Base-by-base conservation (phyloP, 2,113 vertebrate species). In the Toxostoma redivivum region DNA sequence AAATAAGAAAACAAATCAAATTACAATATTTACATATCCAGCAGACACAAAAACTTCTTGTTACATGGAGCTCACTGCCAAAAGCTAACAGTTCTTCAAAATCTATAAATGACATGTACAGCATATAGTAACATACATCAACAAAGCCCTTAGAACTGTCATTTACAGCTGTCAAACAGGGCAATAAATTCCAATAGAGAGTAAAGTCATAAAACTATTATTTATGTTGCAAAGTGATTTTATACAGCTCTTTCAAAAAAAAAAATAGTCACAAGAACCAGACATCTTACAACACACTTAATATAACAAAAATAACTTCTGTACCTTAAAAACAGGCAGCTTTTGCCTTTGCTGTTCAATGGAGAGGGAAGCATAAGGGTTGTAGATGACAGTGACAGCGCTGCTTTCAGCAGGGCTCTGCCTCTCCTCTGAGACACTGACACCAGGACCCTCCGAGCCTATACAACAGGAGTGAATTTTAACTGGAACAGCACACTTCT, bases 311-410 rank as follows among this genome's bases (percentile, higher is more conserved):
- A 92, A 58, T 30, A 77, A 72, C 16, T 81, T 27, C 6, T 15
- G 8, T 98, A 99, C 99, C 99, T 99, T 99, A 96, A 99, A 99
- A 78, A 99, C 98, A 0, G 99, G 99, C 53, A 99, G 98, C 80
- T 99, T 99, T 98, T 99, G 99, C 60, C 99, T 98, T 88, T 99
- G 99, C 47, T 99, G 99, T 92, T 99, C 99, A 80, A 99, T 98
- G 38, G 99, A 99, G 76, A 99, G 98, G 27, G 99, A 98, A 16
- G 98, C 98, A 88, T 99, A 98, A 17, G 99, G 99, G 86, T 99
- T 99, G 95, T 98, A 99, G 96, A 99, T 97, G 88, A 99, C n/a
- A 0, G 98, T 98, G 44, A 98, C 97, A 18, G 98, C 98, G 8
- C 98, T 98, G 62, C 98, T 99, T 97, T 99, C 99, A 4, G 98